A percentile compares a stretch with the other conserved stretches of the same genome.
phyloP scores from a whole-genome alignment of 2,113 vertebrate species.

The Dinomys branickii region DNA sequence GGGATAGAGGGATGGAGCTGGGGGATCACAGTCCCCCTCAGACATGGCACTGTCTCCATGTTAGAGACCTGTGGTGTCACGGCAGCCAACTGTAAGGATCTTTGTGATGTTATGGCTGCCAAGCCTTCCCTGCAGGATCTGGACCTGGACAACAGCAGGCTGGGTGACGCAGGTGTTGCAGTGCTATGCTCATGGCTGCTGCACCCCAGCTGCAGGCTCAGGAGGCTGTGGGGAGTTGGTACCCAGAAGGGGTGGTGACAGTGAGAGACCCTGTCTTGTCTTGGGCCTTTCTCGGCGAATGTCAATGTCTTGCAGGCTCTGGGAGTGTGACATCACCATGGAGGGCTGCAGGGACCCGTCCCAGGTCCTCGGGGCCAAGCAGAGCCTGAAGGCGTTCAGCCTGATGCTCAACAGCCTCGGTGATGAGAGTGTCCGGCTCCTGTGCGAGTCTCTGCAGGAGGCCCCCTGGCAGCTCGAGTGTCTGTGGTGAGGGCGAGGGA shows the following conservation, averaged over 20 bases:
- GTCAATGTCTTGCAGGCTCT: slow-evolving; percentile 80
- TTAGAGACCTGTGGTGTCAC: slow-evolving; percentile 85
- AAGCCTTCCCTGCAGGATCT: slow-evolving; percentile 81
- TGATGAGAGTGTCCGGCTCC: slow-evolving; percentile 80
- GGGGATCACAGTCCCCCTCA: background rate
- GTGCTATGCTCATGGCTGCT: slow-evolving; percentile 83
- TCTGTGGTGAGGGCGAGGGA: slow-evolving; percentile 82
- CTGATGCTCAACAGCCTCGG: slow-evolving; percentile 83
- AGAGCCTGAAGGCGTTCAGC: slow-evolving; percentile 84
- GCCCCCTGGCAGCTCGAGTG: slow-evolving; percentile 82
- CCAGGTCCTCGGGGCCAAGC: slow-evolving; percentile 81
- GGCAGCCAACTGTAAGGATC: slow-evolving; percentile 77
- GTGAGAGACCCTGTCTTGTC: background rate
- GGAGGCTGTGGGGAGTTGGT: slow-evolving; percentile 85
- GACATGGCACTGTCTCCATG: slow-evolving; percentile 53
- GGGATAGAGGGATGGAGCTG: accelerated
- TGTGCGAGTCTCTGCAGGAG: slow-evolving; percentile 83
- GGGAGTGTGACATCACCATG: slow-evolving; percentile 85
- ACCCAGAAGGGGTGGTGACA: background rate
- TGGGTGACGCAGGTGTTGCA: slow-evolving; percentile 79
- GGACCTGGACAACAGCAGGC: slow-evolving; percentile 84
- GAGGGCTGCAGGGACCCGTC: slow-evolving; percentile 83
- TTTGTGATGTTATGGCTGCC: slow-evolving; percentile 75
- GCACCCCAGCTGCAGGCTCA: slow-evolving; percentile 81
- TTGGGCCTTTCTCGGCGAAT: no score